Evolutionary conservation across 2,888 invertebrate genomes (phyloP), one percentile per base, ranked within the genome.

Genomic region (Cephus sareptanus): DNA sequence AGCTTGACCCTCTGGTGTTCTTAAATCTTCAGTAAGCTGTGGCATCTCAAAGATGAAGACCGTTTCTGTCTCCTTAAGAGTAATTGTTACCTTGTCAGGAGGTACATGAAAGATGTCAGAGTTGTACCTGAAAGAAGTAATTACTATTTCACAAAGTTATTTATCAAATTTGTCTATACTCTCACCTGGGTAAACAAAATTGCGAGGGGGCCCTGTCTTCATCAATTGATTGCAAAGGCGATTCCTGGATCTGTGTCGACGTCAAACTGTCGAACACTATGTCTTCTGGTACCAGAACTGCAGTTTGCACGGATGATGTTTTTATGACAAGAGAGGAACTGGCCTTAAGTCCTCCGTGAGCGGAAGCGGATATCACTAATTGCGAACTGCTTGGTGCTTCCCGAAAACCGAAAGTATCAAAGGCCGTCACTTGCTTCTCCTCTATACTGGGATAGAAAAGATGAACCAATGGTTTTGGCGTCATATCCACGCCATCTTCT

Each of bases 11-110:
- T 95, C 95, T 0, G 93, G 89, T 0, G 94, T 93, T 37, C 93
- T 94, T 85, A 93, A 93, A 69, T 94, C 93, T 6, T 92, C 95
- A 0, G 95, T 95, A 78, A 93, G 92, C 84, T 94, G 94, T 0
- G 94, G 94, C 81, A 95, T 89, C 82, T 95, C 95, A 82, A 94
- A 94, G 11, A 96, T 88, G 77, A 94, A 93, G 70, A 92, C 87
- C 0, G 95, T 95, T 73, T 94, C 93, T 0, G 96, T 95, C 92
- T 96, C 96, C 79, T 92, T 93, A 1, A 96, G 91, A n/a, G 92
- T 91, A 9, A 96, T 91, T 82, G 93, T 93, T 40, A 95, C 93
- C 85, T 93, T 93, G 3, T 93, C 91, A 15, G 94, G 94, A 31
- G 76, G 79, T 23, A 71, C 74, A 74, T 80, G 79, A 15, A 76